Evolutionary conservation across 2,888 invertebrate genomes (phyloP), one percentile per base, ranked within the genome.

Genomic region (Orchesellides sinensis): DNA sequence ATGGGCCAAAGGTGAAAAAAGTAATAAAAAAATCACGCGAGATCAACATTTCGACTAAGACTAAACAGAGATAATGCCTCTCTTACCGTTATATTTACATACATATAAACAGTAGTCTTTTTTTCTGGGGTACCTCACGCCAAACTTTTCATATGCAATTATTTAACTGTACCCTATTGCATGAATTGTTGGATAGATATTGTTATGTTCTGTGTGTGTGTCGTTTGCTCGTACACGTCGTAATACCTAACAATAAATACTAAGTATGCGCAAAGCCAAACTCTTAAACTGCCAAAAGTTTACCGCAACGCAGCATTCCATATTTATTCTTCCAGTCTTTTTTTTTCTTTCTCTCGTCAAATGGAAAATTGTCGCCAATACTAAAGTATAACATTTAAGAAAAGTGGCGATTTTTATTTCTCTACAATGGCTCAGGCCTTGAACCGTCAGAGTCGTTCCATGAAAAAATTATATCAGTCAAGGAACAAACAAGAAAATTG

Each of bases 11-110:
- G 84, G 80, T 83, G 78, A 82, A 63, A 72, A 83, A 82, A 74
- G 83, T 77, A 82, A 84, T 84, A 85, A 84, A 85, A 85, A 84
- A 84, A 85, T 85, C 85, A 85, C 85, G 85, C 85, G 84, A 85
- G 83, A 85, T 84, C 85, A 84, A 79, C 83, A 85, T 84, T 85
- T 83, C 78, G 66, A 29, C 27, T 23, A 32, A 32, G 29, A 19
- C 19, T 25, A 59, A 40, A 10, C 23, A 65, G 56, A 56, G 65
- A 65, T 65, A 65, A 65, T 45, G 17, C 65, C 65, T 65, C 45
- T 14, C 8, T 65, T 45, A n/a, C 45, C 14, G 6, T 59, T 32
- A n/a, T n/a, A n/a, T 47, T 47, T 5, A n/a, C 3, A 5, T 47
- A 5, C 47, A 10, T 47, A 47, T 47, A 47, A 3, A 47, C 47